Conservation (phyloP, 2,888 invertebrate genomes). For the Asteroscopus sphinx region DNA sequence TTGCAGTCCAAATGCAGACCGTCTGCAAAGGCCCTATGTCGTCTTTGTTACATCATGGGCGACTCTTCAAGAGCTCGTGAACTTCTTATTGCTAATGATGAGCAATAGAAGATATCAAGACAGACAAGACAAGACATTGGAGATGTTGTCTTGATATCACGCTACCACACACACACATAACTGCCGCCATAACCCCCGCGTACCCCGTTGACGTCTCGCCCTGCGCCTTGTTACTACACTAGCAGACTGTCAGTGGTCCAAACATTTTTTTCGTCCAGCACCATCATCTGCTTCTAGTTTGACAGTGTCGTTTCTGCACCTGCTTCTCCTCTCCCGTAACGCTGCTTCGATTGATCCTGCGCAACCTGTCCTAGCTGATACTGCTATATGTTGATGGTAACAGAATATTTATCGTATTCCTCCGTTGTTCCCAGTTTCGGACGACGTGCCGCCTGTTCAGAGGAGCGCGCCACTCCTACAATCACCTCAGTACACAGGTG, state of each 20-base stretch:
- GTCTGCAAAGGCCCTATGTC: too few relatives aligned
- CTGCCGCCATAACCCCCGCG: too few relatives aligned
- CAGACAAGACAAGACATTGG: too few relatives aligned
- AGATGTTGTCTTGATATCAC: too few relatives aligned
- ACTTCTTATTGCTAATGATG: too few relatives aligned
- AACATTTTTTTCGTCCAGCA: neutral
- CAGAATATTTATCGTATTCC: conserved; percentile 38
- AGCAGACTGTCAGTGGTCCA: neutral
- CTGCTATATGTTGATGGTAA: conserved; percentile 34
- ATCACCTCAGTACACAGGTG: conserved; percentile 95
- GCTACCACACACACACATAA: too few relatives aligned
- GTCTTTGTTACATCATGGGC: too few relatives aligned
- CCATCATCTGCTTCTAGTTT: conserved; percentile 5
- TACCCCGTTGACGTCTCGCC: too few relatives aligned
- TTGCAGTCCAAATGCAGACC: too few relatives aligned
- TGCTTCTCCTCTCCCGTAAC: neutral
- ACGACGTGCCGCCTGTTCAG: conserved; percentile 82
- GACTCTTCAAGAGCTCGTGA: too few relatives aligned
- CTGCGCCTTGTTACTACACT: too few relatives aligned
- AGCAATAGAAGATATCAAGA: too few relatives aligned
- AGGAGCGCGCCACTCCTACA: conserved; percentile 96
- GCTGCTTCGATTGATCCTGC: conserved; percentile 21
- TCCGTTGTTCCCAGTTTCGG: conserved; percentile 78
- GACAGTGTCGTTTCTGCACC: neutral
- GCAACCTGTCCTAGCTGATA: conserved; percentile 32